Base-by-base conservation (phyloP, 2,888 invertebrate species). In the Melitaea athalia region DNA sequence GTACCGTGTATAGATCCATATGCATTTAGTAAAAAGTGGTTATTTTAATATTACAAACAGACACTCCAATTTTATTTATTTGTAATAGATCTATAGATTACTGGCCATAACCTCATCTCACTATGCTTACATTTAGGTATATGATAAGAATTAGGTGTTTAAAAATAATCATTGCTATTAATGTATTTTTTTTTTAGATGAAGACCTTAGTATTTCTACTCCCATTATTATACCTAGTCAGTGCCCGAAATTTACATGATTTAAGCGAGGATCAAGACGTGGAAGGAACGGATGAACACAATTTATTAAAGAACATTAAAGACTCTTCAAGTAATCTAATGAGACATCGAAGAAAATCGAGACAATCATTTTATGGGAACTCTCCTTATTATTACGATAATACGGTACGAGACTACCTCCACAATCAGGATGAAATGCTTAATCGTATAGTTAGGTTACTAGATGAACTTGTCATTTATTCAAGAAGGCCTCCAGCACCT, bases 111-210 rank as follows among this genome's bases (percentile, higher is more conserved):
- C 0, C 6, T 38, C 38, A 38, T 38, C 24, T 24, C 24, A 24
- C 24, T 24, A n/a, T n/a, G 24, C 3, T 24, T 24, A 38, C 4
- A 7, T 38, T 38, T 38, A 33, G 33, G 4, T 33, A 5, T 8
- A 15, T 59, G n/a, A 42, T 43, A 42, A 15, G n/a, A 55, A 14
- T 31, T 31, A 33, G 15, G n/a, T 11, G 53, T n/a, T 24, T 5
- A 38, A 42, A 47, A 11, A 55, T 68, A 67, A 67, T 75, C 3
- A 11, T 1, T 0, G 0, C 8, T 11, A 31, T 24, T 12, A 12
- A 52, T 24, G 24, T 24, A 66, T 73, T 75, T 68, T 74, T 72
- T 76, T 85, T 85, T 63, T 85, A 90, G 90, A 91, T 90, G 90
- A 84, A 86, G 68, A 79, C 76, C 64, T 72, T 83, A 15, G 68